A percentile compares a stretch with the other conserved stretches of the same genome.
phyloP scores from a whole-genome alignment of 1,140 invertebrate genomes.

The Orchesella cincta region DNA sequence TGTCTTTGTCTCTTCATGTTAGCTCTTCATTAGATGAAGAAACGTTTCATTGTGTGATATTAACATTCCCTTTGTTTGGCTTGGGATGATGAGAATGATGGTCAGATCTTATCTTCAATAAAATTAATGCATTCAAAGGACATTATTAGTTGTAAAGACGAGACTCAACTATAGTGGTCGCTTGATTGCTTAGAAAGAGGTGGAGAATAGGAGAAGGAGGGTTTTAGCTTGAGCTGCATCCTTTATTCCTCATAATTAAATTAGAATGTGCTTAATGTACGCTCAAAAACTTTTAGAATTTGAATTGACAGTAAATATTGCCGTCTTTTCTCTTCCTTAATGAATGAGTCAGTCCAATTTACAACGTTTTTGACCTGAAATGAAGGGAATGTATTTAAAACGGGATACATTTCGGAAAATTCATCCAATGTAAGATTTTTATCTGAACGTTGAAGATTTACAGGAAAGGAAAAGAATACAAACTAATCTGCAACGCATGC shows the following conservation, averaged over 20 bases:
- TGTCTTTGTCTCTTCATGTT: too few species aligned
- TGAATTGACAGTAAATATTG: neutral
- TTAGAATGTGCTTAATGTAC: neutral
- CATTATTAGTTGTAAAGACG: neutral
- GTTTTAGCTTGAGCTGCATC: neutral
- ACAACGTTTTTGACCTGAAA: neutral
- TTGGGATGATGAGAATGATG: too few species aligned
- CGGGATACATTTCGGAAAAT: neutral
- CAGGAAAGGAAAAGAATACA: too few species aligned
- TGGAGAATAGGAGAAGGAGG: neutral
- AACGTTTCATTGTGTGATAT: neutral
- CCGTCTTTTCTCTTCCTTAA: neutral
- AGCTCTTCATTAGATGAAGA: neutral
- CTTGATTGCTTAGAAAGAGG: neutral
- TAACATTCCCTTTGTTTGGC: neutral
- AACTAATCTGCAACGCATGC: too few species aligned
- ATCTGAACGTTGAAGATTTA: too few species aligned
- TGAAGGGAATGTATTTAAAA: neutral
- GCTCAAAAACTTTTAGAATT: neutral
- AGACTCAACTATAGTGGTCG: neutral
- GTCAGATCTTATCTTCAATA: slow-evolving; percentile 5
- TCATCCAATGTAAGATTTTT: neutral
- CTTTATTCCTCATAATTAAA: slow-evolving; percentile 7
- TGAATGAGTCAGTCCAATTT: neutral
- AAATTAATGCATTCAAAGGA: neutral